These are phyloP conservation scores for Magallana gigas DNA, from an alignment of 1,140 invertebrate species.

Conservation along the genomic window DNA sequence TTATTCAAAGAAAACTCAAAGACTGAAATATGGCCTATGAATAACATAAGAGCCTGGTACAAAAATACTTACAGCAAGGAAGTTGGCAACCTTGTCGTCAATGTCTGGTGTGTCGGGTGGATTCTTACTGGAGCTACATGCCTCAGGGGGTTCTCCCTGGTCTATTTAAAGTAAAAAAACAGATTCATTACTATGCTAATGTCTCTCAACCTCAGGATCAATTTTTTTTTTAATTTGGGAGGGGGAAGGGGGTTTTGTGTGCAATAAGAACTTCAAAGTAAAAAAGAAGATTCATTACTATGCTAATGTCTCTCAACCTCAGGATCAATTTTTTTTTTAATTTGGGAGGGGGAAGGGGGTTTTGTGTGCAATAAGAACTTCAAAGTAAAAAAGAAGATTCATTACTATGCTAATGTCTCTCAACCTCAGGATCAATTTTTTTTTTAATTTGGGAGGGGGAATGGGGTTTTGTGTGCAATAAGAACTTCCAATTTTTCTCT, in stretches of 20 bases:
- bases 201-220: not conserved
- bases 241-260: no score
- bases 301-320: not conserved
- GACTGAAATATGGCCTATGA: no score
- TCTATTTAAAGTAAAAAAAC: not conserved
- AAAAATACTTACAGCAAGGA: conserved; percentile 61
- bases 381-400: not conserved
- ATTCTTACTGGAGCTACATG: not conserved
- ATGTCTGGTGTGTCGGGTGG: conserved; percentile 52
- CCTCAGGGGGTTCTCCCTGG: not conserved
- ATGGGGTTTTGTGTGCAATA: no score
- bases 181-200: not conserved
- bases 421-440: not conserved
- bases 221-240: no score
- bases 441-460: no score
- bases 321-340: no score
- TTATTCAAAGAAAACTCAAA: no score
- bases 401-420: not conserved
- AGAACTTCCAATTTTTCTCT: not conserved
- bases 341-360: no score
- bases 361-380: no score
- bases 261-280: not conserved
- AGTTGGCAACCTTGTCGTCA: conserved; percentile 65
- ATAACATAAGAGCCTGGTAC: no score
- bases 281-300: not conserved